Evolutionary conservation across 2,888 invertebrate species (phyloP).

Genomic region (Cosmia trapezina): DNA sequence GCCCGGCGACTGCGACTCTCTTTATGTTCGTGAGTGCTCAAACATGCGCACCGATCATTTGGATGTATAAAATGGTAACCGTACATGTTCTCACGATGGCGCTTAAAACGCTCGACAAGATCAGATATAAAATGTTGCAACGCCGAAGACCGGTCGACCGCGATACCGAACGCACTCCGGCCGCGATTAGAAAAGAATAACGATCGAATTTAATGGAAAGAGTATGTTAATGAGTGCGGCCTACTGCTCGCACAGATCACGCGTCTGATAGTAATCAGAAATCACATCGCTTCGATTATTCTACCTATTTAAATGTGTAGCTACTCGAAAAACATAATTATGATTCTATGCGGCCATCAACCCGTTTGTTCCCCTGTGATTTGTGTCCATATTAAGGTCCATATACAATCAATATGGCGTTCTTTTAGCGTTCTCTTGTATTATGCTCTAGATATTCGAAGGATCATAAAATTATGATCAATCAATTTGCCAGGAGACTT

Average conservation of each 20-base stretch:
- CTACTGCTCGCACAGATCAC: conserved; percentile 67
- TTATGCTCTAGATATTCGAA: conserved; percentile 49
- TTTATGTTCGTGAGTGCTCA: conserved; percentile 38
- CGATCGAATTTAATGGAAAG: conserved; percentile 74
- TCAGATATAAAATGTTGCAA: conserved; percentile 83
- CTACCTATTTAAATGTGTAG: conserved; percentile 71
- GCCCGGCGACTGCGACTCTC: conserved; percentile 13
- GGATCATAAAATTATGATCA: conserved; percentile 57
- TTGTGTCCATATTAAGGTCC: conserved; percentile 46
- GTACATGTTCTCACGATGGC: conserved; percentile 87
- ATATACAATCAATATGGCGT: conserved; percentile 28
- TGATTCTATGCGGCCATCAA: conserved; percentile 71
- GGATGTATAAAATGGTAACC: conserved; percentile 70
- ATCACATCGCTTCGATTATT: conserved; percentile 73
- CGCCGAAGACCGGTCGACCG: conserved; percentile 82
- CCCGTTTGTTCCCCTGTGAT: conserved; percentile 65
- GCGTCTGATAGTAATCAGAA: conserved; percentile 69
- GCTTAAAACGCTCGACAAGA: conserved; percentile 80
- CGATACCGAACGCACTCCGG: conserved; percentile 76
- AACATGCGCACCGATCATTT: conserved; percentile 61
- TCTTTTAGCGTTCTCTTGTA: conserved; percentile 34
- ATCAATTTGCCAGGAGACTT: conserved; percentile 66
- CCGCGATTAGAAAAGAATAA: conserved; percentile 79
- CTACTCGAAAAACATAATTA: conserved; percentile 73
- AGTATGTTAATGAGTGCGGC: conserved; percentile 74